Conservation (phyloP, 2,888 invertebrate species). For the Ophion costatus region DNA sequence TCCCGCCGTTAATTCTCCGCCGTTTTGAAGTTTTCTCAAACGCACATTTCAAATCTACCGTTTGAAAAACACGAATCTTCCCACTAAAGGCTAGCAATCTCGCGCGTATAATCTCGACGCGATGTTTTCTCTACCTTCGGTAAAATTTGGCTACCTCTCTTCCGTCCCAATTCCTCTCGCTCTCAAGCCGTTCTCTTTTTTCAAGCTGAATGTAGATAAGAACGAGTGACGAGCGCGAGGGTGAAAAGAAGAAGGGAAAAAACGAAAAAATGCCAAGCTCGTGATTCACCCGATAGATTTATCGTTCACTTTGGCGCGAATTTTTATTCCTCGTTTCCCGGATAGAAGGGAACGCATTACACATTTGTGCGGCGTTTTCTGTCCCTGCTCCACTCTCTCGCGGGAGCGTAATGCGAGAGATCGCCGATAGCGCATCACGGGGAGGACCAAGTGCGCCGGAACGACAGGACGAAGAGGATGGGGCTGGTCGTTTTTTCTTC, state of each 20-base stretch:
- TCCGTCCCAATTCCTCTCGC: neutral
- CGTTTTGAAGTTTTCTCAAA: too few relatives aligned
- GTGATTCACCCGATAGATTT: constrained; percentile 62
- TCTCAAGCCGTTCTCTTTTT: neutral
- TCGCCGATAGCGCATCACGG: constrained; percentile 61
- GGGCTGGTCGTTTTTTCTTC: constrained; percentile 3
- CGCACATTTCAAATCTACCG: too few relatives aligned
- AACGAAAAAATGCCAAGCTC: constrained; percentile 44
- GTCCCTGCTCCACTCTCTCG: neutral
- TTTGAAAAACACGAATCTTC: too few relatives aligned
- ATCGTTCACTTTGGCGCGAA: constrained; percentile 51
- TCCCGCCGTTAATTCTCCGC: too few relatives aligned
- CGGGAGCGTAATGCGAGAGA: constrained; percentile 54
- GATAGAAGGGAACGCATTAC: constrained; percentile 54
- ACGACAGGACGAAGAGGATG: constrained; percentile 19
- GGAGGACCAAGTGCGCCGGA: constrained; percentile 16
- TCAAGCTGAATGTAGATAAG: constrained; percentile 46
- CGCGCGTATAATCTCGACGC: too few relatives aligned
- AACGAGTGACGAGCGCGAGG: constrained; percentile 19
- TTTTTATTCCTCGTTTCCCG: constrained; percentile 53
- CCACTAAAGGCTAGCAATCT: too few relatives aligned
- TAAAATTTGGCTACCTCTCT: constrained; percentile 20
- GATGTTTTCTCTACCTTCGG: neutral
- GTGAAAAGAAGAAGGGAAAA: constrained; percentile 23
- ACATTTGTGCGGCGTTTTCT: constrained; percentile 9